Conservation (phyloP, 2,797 vertebrate genomes). For the Sebastes hubbsi region DNA sequence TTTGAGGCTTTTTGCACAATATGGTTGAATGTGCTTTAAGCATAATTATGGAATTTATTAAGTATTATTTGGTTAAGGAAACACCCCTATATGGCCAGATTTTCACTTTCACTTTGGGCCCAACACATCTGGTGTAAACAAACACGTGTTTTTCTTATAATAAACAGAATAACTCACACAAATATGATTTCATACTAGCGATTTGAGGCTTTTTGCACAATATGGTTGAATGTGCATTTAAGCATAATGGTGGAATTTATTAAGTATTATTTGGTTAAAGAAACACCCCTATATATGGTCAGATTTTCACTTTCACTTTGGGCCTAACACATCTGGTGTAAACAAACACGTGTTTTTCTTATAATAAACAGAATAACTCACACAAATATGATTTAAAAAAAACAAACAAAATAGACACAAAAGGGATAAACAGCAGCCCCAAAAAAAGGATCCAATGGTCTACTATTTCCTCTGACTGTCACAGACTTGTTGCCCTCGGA, state of each 20-base stretch:
- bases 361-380: conserved; percentile 62
- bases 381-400: conserved; percentile 53
- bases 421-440: conserved; percentile 75
- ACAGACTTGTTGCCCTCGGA: conserved; percentile 77
- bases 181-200: conserved; percentile 43
- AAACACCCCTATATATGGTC: conserved; percentile 22
- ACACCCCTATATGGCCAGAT: conserved; percentile 24
- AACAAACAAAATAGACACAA: conserved; percentile 59
- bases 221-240: conserved; percentile 27
- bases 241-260: conserved; percentile 23
- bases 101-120: conserved; percentile 32
- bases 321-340: conserved; percentile 35
- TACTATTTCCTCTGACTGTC: conserved; percentile 64
- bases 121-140: conserved; percentile 51
- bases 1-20: conserved; percentile 58
- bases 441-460: conserved; percentile 61
- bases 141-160: conserved; percentile 61
- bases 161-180: conserved; percentile 67
- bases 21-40: conserved; percentile 24
- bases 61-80: conserved; percentile 53
- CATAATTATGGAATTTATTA: conserved; percentile 16
- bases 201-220: conserved; percentile 58
- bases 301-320: conserved; percentile 35
- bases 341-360: conserved; percentile 65
- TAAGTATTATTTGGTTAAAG: conserved; percentile 52